Evolutionary conservation across 1,140 invertebrate genomes (phyloP).

Genomic region (Apis florea): DNA sequence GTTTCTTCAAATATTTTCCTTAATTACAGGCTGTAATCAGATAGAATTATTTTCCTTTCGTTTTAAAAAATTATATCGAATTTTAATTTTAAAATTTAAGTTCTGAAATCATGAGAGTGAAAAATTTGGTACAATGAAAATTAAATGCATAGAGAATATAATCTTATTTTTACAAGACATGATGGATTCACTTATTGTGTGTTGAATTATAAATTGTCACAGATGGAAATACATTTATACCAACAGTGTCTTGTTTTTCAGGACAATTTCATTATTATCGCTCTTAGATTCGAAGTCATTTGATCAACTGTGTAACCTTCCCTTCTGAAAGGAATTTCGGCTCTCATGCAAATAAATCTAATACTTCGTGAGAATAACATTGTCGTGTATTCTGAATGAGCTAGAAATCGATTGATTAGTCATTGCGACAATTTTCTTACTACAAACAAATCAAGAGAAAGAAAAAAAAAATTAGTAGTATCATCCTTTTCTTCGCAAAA

Average conservation of each 20-base stretch:
- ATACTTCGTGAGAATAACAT: constrained; percentile 50
- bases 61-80: neutral
- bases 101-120: too few species aligned
- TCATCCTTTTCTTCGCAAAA: constrained; percentile 6
- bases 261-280: constrained; percentile 60
- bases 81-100: too few species aligned
- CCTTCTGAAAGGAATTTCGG: neutral
- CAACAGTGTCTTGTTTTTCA: constrained; percentile 32
- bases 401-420: constrained; percentile 67
- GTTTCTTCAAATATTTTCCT: neutral
- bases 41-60: neutral
- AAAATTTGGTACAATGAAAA: neutral
- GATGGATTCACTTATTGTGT: neutral
- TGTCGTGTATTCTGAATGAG: constrained; percentile 55
- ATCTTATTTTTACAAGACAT: neutral
- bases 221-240: constrained; percentile 13
- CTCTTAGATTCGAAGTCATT: constrained; percentile 51
- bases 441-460: constrained; percentile 62
- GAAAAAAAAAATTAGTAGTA: neutral
- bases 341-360: constrained; percentile 60
- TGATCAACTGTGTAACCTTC: constrained; percentile 46
- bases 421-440: constrained; percentile 67
- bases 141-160: neutral
- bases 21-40: neutral
- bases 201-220: constrained; percentile 41